Conservation (phyloP, 1,140 invertebrate species). For the Drosophila mojavensis region DNA sequence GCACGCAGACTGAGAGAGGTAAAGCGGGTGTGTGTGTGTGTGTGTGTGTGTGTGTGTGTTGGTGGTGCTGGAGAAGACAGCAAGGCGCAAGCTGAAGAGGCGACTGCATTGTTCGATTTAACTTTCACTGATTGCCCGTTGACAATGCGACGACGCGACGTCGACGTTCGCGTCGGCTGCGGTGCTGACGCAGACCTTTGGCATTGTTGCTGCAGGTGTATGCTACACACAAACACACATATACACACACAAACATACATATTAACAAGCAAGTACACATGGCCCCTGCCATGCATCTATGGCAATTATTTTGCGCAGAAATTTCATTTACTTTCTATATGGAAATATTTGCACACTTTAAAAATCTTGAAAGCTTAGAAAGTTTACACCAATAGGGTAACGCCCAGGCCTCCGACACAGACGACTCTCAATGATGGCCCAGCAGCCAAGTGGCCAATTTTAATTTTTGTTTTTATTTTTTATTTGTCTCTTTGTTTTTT, state of each 20-base stretch:
- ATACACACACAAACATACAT: slow-evolving; percentile 28
- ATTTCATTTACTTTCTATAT: slow-evolving; percentile 65
- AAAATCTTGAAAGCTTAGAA: slow-evolving; percentile 58
- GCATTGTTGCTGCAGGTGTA: slow-evolving; percentile 48
- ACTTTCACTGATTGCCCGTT: slow-evolving; percentile 55
- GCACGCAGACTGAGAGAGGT: not conserved
- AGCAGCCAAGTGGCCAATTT: slow-evolving; percentile 30
- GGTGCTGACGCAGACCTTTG: slow-evolving; percentile 44
- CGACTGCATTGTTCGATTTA: slow-evolving; percentile 51
- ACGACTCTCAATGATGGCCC: slow-evolving; percentile 27
- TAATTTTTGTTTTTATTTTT: slow-evolving; percentile 14
- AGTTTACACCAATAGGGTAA: slow-evolving; percentile 46
- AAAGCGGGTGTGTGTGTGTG: not conserved
- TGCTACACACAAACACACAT: slow-evolving; percentile 18
- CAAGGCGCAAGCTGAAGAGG: slow-evolving; percentile 13
- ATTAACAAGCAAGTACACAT: slow-evolving; percentile 46
- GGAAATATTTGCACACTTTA: slow-evolving; percentile 56
- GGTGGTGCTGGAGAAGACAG: slow-evolving; percentile 13
- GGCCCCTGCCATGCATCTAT: slow-evolving; percentile 42
- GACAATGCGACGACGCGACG: slow-evolving; percentile 40
- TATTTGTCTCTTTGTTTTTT: slow-evolving; percentile 14
- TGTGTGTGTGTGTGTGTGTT: slow-evolving; percentile 1
- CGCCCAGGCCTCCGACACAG: slow-evolving; percentile 29
- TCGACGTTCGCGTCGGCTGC: slow-evolving; percentile 12
- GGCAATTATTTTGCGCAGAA: slow-evolving; percentile 48